These are phyloP conservation scores for Chlorospingus semifuscus DNA, from an alignment of 2,797 vertebrate species.

Conservation along the genomic window DNA sequence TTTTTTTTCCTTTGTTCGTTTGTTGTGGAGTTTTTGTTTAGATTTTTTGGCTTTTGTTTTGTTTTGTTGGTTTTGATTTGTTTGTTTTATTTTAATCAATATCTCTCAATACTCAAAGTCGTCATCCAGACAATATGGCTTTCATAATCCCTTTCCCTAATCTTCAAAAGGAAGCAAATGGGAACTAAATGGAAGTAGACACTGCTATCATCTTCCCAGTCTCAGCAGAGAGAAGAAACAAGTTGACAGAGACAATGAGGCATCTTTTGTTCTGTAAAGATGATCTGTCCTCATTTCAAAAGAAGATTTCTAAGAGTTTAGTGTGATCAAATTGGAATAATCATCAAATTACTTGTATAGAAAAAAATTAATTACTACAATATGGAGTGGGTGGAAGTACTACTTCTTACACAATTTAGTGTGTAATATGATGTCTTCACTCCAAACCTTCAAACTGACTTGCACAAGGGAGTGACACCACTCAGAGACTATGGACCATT, in stretches of 20 bases:
- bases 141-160: not conserved
- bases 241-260: not conserved
- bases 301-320: not conserved
- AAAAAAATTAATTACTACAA: not conserved
- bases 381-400: not conserved
- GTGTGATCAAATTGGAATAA: not conserved
- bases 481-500: not conserved
- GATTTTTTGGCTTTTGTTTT: not conserved
- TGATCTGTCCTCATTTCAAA: not conserved
- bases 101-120: not conserved
- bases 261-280: not conserved
- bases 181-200: not conserved
- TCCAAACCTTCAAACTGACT: not conserved
- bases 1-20: not conserved
- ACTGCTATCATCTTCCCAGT: not conserved
- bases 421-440: not conserved
- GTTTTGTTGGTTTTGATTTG: not conserved
- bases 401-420: not conserved
- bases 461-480: not conserved
- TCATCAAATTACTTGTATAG: not conserved
- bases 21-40: too few species aligned
- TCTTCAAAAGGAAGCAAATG: not conserved
- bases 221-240: not conserved
- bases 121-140: not conserved
- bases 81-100: not conserved